These are phyloP conservation scores for Columba livia DNA, from an alignment of 2,113 vertebrate genomes.

Conservation along the genomic window DNA sequence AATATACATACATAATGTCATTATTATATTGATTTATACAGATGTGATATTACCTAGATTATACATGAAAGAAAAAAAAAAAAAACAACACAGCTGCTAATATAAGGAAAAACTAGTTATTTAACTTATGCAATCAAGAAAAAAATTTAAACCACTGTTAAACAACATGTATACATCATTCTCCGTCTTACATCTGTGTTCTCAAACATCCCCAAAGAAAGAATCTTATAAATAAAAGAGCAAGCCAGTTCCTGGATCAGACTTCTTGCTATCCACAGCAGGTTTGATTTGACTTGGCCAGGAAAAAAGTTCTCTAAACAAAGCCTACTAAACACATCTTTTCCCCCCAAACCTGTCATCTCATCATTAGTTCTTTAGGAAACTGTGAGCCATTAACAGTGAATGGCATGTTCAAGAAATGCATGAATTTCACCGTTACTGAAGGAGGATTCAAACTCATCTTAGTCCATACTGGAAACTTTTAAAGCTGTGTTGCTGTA, in stretches of 20 bases:
- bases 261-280: not conserved
- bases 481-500: not conserved
- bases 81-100: not conserved
- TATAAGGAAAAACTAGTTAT: not conserved
- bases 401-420: not conserved
- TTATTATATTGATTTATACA: constrained; percentile 49
- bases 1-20: constrained; percentile 9
- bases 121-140: not conserved
- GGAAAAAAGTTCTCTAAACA: not conserved
- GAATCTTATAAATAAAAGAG: not conserved
- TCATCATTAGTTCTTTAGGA: not conserved
- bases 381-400: not conserved
- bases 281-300: not conserved
- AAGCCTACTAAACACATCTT: not conserved
- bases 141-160: not conserved
- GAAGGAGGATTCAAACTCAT: not conserved
- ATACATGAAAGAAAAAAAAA: not conserved
- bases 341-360: not conserved
- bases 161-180: not conserved
- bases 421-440: not conserved
- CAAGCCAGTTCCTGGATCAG: not conserved
- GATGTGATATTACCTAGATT: not conserved
- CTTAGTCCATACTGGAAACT: not conserved
- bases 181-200: not conserved
- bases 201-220: not conserved